These are phyloP conservation scores for Pissodes strobi DNA, from an alignment of 1,140 invertebrate species.

Conservation along the genomic window DNA sequence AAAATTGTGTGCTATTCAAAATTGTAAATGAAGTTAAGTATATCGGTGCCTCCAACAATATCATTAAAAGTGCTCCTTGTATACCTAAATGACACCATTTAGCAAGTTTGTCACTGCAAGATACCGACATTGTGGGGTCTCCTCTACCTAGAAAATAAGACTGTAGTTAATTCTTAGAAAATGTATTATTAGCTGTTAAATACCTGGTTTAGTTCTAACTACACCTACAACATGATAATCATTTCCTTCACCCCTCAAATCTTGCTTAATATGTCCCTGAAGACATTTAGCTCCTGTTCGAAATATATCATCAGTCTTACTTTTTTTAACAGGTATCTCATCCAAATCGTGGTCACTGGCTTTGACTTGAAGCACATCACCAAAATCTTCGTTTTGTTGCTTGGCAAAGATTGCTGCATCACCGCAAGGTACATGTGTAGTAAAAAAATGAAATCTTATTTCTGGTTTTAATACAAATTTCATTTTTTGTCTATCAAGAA, in stretches of 20 bases:
- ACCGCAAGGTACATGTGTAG: constrained; percentile 88
- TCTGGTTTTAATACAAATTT: constrained; percentile 62
- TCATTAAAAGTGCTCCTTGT: constrained; percentile 77
- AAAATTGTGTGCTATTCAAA: constrained; percentile 69
- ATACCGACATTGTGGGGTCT: constrained; percentile 84
- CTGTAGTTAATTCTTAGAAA: too few species aligned
- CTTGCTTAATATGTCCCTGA: constrained; percentile 57
- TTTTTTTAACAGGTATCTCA: constrained; percentile 51
- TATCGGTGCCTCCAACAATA: constrained; percentile 70
- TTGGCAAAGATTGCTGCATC: constrained; percentile 89
- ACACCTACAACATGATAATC: constrained; percentile 74
- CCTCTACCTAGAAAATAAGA: constrained; percentile 63
- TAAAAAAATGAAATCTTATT: constrained; percentile 82
- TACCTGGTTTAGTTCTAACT: constrained; percentile 87
- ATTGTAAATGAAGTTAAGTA: constrained; percentile 74
- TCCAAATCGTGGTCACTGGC: constrained; percentile 24
- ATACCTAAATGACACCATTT: constrained; percentile 85
- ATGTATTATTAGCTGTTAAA: not conserved
- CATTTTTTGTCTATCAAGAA: constrained; percentile 44
- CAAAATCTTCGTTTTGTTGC: constrained; percentile 49
- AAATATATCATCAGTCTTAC: constrained; percentile 65
- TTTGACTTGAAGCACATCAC: constrained; percentile 48
- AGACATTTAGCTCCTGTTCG: constrained; percentile 91
- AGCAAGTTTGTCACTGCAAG: constrained; percentile 92
- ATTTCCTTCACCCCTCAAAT: constrained; percentile 61